Evolutionary conservation across 2,888 invertebrate genomes (phyloP), one percentile per base, ranked within the genome.

Genomic region (Nycteola revayana): DNA sequence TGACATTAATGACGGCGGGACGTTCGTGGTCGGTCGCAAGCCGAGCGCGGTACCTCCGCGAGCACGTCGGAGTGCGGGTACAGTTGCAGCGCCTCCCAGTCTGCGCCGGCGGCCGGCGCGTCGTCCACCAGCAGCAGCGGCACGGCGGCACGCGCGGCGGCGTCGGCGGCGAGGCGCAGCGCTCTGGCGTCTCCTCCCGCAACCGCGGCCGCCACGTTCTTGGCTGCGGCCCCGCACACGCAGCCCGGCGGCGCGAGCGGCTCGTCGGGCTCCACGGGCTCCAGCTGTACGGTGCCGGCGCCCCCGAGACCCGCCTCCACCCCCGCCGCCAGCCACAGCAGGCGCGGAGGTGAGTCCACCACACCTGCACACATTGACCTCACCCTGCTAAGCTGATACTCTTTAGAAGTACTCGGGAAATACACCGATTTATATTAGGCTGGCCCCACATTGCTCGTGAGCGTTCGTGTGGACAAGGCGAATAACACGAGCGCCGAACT

Each of bases 61-160:
- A 76, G 43, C 25, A 67, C 70, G 20, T 66, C 72, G 0, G 52
- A 52, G 41, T 71, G 75, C 37, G 81, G 79, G 47, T 62, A 66
- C 23, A 81, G 62, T 37, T 68, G 66, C 7, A 82, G 70, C 47
- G 67, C 67, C 49, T 72, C 74, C 60, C 70, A 66, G 38, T 48
- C 9, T 35, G 62, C 60, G 40, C 42, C 34, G 35, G 21, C n/a
- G 7, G 46, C 42, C 24, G 63, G 64, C 52, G 60, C 66, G 28
- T 60, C 49, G 36, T 62, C 64, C 29, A 68, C 55, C 46, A 73
- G 60, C 51, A 78, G 65, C 53, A 77, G 66, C 50, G 78, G 73
- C 53, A 73, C 38, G 1, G 66, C 78, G 10, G 69, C 66, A 36
- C 81, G 75, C 38, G 77, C 74, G 24, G 75, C 77, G 14, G 63